These are phyloP conservation scores for Vesta saturnalis DNA, from an alignment of 2,888 invertebrate genomes.

Conservation along the genomic window DNA sequence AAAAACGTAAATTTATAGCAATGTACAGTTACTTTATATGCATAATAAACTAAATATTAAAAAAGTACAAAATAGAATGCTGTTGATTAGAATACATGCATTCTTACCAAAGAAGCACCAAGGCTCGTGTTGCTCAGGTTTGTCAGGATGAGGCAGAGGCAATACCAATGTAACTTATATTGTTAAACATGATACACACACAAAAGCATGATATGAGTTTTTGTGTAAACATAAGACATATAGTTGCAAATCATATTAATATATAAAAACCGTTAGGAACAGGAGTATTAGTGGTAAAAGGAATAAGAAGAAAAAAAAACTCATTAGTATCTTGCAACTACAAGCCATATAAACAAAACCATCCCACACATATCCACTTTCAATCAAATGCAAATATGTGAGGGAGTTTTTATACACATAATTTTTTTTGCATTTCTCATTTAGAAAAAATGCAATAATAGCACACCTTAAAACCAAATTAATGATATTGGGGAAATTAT, in stretches of 20 bases:
- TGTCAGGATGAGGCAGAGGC: slow-evolving; percentile 86
- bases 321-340: slow-evolving; percentile 42
- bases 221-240: slow-evolving; percentile 29
- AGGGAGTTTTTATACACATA: slow-evolving; percentile 14
- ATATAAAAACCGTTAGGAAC: slow-evolving; percentile 28
- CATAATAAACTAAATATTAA: background rate
- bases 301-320: slow-evolving; percentile 38
- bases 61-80: slow-evolving; percentile 28
- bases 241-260: slow-evolving; percentile 35
- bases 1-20: background rate
- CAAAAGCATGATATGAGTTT: slow-evolving; percentile 24
- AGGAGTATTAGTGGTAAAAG: slow-evolving; percentile 33
- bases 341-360: slow-evolving; percentile 32
- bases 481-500: slow-evolving; percentile 27
- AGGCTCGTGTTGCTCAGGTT: slow-evolving; percentile 90
- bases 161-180: slow-evolving; percentile 75
- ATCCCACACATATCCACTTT: slow-evolving; percentile 13
- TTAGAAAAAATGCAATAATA: slow-evolving; percentile 9
- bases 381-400: slow-evolving; percentile 6
- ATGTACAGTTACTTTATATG: background rate
- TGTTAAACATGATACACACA: slow-evolving; percentile 16
- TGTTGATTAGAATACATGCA: slow-evolving; percentile 38
- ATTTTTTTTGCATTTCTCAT: slow-evolving; percentile 17
- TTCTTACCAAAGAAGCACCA: slow-evolving; percentile 87
- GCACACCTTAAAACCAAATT: slow-evolving; percentile 24